Evolutionary conservation across 2,888 invertebrate genomes (phyloP), one percentile per base, ranked within the genome.

Genomic region (Cheilosia variabilis): DNA sequence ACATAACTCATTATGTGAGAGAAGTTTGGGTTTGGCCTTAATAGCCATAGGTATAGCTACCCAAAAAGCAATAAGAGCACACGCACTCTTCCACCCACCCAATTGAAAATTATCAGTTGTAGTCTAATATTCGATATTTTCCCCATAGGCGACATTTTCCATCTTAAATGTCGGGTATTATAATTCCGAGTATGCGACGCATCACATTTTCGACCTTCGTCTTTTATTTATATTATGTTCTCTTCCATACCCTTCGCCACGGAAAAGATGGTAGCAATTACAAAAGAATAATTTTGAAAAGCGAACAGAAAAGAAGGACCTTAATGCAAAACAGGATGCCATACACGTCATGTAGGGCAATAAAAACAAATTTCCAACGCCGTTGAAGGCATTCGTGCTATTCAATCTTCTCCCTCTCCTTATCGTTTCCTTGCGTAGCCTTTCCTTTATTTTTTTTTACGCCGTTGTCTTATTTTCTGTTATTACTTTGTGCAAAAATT

Each of bases 321-420:
- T 78, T 55, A 73, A 78, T 83, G 77, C 60, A 57, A 78, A 75
- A 78, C 69, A 69, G 73, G 79, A 78, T 63, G 69, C 52, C 75
- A 73, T 66, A 80, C 80, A 80, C 22, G 2, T 1, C 80, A 86
- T 86, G 80, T 76, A 80, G 60, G 76, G 71, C 81, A 81, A 81
- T 86, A 86, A 86, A 86, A 86, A 76, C 81, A 76, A 86, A 86
- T 86, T 86, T 72, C 86, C 80, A 76, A 77, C 81, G 66, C 76
- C 63, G 81, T 86, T 81, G 69, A 81, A 81, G 76, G 66, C 71
- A 71, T 86, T 76, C 65, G 41, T 62, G 80, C 60, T 58, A 68
- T 79, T 79, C 79, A 73, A 79, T 34, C 55, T 76, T 65, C 45
- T 63, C 50, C 43, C 43, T 68, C 60, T 34, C 41, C 4, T 47